Evolutionary conservation across 2,797 vertebrate species (phyloP), one percentile per base, ranked within the genome.

Genomic region (Poeciliopsis turneri): DNA sequence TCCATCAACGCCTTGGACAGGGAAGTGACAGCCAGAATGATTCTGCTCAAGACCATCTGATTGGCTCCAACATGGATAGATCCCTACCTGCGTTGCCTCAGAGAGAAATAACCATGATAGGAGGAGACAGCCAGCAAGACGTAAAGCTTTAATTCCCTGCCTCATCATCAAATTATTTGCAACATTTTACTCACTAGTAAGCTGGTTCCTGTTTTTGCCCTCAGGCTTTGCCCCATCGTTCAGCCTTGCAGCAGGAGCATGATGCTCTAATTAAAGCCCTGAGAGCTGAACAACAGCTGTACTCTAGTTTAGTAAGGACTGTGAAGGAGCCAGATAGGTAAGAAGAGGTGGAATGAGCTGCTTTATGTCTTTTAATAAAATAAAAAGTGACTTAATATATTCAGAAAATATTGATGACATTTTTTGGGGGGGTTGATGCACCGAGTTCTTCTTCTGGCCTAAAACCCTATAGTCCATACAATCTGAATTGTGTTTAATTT

Each of bases 291-390:
- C 97, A 96, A 68, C 96, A 96, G 92, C 95, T 98, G 71, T 99
- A 98, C 92, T 95, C 96, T 43, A 96, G 92, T 1, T 93, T 99
- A 66, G 95, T 97, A 78, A 95, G 96, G 77, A 96, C 96, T 8
- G 95, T 99, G 53, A 97, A 96, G 88, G 96, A 97, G 81, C 95
- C 96, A 1, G 96, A 97, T 89, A 97, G 97, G 98, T 99, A 89
- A 89, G 92, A 47, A 46, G n/a, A 15, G 33, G 25, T 55, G 53
- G 46, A 74, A 39, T 7, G 12, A 45, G 12, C 43, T 47, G n/a
- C 12, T 57, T 36, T 70, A 28, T 46, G 1, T 46, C 12, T 70
- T 66, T 28, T n/a, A 45, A 45, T 70, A 46, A 16, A 15, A 45
- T 45, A 15, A 69, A 55, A 55, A 69, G 12, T 41, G 41, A 41